Evolutionary conservation across 1,140 invertebrate species (phyloP), one percentile per base, ranked within the genome.

Genomic region (Amyelois transitella): DNA sequence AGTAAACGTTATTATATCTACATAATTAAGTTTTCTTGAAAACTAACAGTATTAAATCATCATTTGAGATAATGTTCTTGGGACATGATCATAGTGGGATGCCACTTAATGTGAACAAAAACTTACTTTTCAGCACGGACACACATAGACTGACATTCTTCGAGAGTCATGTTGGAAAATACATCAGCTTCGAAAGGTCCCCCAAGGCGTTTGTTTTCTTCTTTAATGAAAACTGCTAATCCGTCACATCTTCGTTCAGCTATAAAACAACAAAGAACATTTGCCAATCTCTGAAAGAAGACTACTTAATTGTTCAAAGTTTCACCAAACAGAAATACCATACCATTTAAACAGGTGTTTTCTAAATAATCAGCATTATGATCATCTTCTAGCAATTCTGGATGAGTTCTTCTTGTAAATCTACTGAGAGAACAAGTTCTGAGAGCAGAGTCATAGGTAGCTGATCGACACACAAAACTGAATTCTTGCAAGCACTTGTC

Each of bases 401-500:
- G 95, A 80, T 96, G 95, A 0, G 95, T 96, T 65, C 95, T 90
- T 65, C 95, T 88, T 0, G 96, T 97, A 67, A 95, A 95, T 55
- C 89, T 76, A 75, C 94, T 96, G 8, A 97, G 76, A 1, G 92
- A 93, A 74, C 96, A 97, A 43, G 92, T 95, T 45, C 94, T 90
- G 60, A 93, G 87, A 0, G 91, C 91, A 0, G 93, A 91, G 72
- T 96, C 94, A 70, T 92, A 97, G 2, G 95, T 94, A 0, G 94
- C 95, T 0, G 95, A 96, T 20, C 96, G 92, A 72, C 96, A 97
- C 1, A 96, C 93, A 66, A 96, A 96, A 51, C 91, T 94, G 69
- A 96, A 96, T 79, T 97, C 96, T 67, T 95, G 96, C 43, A 97
- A 81, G 75, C 96, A 97, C 69, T 95, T 95, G 70, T 97, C 95